phyloP scores from a whole-genome alignment of 2,797 vertebrate genomes.

The Gadopsis marmoratus region DNA sequence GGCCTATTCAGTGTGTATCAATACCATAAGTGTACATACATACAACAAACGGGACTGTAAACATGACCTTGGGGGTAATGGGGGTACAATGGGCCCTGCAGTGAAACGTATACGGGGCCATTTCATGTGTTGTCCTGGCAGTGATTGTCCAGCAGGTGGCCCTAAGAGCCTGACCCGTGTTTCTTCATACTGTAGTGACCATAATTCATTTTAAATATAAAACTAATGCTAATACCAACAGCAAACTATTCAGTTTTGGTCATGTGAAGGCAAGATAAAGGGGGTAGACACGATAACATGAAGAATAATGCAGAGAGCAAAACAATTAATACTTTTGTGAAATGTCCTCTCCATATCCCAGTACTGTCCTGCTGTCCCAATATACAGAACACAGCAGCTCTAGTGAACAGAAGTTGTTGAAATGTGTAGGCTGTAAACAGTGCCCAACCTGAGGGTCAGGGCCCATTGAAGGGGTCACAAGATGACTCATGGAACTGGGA shows the following conservation, averaged over 20 bases:
- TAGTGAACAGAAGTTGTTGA: neutral
- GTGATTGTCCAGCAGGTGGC: constrained; percentile 51
- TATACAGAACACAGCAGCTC: neutral
- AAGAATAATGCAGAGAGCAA: neutral
- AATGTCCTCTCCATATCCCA: neutral
- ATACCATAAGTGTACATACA: neutral
- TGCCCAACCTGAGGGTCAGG: neutral
- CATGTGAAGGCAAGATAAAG: neutral
- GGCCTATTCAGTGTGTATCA: neutral
- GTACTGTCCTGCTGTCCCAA: neutral
- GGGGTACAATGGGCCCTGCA: no score
- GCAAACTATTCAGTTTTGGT: neutral
- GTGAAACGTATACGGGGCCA: neutral
- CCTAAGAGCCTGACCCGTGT: neutral
- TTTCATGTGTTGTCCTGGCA: neutral
- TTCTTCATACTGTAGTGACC: neutral
- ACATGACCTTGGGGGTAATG: neutral
- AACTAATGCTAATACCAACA: neutral
- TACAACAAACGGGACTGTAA: neutral
- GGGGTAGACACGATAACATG: neutral
- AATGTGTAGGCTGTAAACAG: neutral
- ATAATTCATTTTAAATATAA: neutral
- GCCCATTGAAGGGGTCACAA: neutral
- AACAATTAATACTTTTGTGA: neutral
- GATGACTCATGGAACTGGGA: neutral